Evolutionary conservation across 2,888 invertebrate species (phyloP).

Genomic region (Noctua fimbriata): DNA sequence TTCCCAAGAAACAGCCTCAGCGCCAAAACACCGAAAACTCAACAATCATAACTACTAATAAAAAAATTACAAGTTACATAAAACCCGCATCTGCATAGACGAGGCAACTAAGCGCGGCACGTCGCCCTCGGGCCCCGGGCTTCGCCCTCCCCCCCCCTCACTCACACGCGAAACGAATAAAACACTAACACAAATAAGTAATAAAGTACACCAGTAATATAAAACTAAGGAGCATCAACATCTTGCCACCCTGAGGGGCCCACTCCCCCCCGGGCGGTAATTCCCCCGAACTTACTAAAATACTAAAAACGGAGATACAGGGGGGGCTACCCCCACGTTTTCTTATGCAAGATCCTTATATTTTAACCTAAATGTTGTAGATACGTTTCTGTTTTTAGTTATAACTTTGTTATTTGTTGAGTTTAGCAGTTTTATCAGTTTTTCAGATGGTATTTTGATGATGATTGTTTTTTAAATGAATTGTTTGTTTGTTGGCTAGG

Average conservation of each 20-base stretch:
- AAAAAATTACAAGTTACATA: constrained; percentile 73
- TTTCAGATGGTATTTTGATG: constrained; percentile 43
- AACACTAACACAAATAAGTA: constrained; percentile 87
- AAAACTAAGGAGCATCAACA: constrained; percentile 91
- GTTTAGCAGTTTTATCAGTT: constrained; percentile 60
- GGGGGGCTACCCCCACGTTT: constrained; percentile 83
- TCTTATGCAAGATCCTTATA: constrained; percentile 91
- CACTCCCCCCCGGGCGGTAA: constrained; percentile 80
- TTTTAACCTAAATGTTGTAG: constrained; percentile 89
- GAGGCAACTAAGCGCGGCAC: constrained; percentile 74
- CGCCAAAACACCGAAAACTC: constrained; percentile 46
- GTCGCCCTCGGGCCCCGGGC: constrained; percentile 68
- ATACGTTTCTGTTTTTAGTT: constrained; percentile 67
- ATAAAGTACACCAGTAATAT: constrained; percentile 90
- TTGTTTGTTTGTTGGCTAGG: constrained; percentile 28
- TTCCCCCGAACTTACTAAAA: constrained; percentile 90
- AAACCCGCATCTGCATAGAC: constrained; percentile 86
- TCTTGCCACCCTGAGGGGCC: constrained; percentile 81
- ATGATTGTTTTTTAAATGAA: constrained; percentile 25
- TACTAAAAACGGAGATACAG: constrained; percentile 91
- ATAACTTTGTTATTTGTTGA: constrained; percentile 67
- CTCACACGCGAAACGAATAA: constrained; percentile 77
- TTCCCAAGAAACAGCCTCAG: constrained; percentile 20
- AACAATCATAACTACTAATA: constrained; percentile 69
- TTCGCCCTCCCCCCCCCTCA: constrained; percentile 71